phyloP scores from a whole-genome alignment of 2,113 vertebrate genomes.

The Ptilonorhynchus violaceus region DNA sequence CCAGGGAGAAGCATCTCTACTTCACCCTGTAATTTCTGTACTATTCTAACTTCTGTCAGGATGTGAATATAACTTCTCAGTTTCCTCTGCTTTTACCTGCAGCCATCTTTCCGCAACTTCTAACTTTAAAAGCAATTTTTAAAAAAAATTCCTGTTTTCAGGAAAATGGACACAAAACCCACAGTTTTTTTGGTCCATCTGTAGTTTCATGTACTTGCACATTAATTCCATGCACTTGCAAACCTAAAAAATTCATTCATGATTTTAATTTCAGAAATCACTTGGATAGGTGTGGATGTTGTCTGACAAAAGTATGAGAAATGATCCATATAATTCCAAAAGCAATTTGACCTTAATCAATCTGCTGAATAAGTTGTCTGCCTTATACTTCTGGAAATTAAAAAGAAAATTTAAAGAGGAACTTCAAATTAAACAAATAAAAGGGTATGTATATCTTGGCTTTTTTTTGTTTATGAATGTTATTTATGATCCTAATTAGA shows the following conservation, averaged over 20 bases:
- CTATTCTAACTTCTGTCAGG: background rate
- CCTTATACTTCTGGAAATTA: background rate
- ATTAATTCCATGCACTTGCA: background rate
- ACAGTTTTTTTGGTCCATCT: no score
- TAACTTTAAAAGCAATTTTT: background rate
- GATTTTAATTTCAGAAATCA: background rate
- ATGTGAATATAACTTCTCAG: background rate
- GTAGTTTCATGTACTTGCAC: background rate
- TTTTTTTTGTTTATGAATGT: background rate
- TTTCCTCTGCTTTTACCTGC: background rate
- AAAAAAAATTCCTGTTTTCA: background rate
- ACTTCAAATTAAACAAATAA: background rate
- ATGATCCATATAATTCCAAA: background rate
- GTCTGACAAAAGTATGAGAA: background rate
- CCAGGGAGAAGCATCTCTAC: background rate
- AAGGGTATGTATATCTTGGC: accelerated
- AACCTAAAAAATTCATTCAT: background rate
- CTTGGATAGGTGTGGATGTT: background rate
- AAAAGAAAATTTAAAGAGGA: background rate
- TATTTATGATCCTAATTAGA: background rate
- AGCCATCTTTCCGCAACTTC: background rate
- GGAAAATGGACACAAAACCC: background rate
- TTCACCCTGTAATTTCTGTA: background rate
- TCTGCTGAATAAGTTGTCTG: background rate
- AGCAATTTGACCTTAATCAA: background rate